phyloP scores from a whole-genome alignment of 2,797 vertebrate genomes.

The Hippoglossus hippoglossus region DNA sequence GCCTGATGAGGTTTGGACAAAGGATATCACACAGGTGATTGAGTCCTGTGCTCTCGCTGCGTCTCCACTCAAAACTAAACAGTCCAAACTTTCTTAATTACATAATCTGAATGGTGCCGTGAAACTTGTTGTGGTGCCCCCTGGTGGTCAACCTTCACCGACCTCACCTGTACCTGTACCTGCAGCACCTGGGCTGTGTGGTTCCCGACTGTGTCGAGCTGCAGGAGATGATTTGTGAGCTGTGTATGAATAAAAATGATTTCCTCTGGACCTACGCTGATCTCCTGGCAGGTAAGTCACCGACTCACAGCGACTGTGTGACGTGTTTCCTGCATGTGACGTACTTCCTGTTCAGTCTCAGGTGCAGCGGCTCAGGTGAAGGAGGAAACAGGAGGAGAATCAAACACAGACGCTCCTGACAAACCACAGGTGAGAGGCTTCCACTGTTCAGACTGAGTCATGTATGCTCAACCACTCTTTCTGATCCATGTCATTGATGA shows the following conservation, averaged over 20 bases:
- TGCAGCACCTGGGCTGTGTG: conserved; percentile 90
- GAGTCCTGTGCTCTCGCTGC: too few species aligned
- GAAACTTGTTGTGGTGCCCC: not conserved
- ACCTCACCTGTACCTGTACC: not conserved
- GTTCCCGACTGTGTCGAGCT: conserved; percentile 92
- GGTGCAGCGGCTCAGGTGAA: conserved; percentile 51
- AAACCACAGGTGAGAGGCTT: conserved; percentile 38
- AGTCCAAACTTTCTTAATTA: too few species aligned
- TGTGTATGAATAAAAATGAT: conserved; percentile 89
- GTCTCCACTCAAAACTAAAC: too few species aligned
- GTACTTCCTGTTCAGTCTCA: conserved; percentile 55
- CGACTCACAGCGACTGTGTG: rapidly evolving
- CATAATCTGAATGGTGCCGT: too few species aligned
- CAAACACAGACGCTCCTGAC: not conserved
- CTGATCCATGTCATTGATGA: not conserved
- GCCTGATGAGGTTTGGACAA: not conserved
- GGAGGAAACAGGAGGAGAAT: conserved; percentile 46
- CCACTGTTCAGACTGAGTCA: not conserved
- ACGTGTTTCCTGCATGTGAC: not conserved
- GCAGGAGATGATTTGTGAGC: conserved; percentile 97
- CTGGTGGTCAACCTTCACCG: not conserved
- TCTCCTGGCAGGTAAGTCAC: conserved; percentile 85
- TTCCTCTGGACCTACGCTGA: conserved; percentile 92
- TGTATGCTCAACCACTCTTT: not conserved
- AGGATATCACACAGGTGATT: too few species aligned